Base-by-base conservation (phyloP, 2,113 vertebrate species). In the Peromyscus maniculatus region DNA sequence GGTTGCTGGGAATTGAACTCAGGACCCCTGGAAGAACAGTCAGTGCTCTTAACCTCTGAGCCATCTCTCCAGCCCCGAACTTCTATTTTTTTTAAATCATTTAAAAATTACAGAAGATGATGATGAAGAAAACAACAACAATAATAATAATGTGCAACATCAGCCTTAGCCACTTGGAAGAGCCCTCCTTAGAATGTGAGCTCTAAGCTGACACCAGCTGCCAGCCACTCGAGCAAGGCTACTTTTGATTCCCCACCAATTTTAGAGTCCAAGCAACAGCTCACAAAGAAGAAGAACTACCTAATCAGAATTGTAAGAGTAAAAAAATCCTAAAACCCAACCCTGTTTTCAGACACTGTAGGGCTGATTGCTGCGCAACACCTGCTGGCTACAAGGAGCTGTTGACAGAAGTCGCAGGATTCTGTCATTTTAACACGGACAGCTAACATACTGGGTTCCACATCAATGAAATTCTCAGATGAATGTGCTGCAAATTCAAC, bases 401-500 rank as follows among this genome's bases (percentile, higher is more conserved):
- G n/a, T 80, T 91, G 80, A 93, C 7, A 72, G 0, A 69, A 19
- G 26, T 16, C 86, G 28, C 21, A 64, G 22, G 71, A 66, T 64
- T 59, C 92, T 80, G 57, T 91, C 93, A 66, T 62, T 75, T 87
- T 69, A 36, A 15, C 49, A 91, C 59, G 19, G 55, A 91, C 28
- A 84, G 33, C 31, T 91, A 78, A 92, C 88, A 80, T 80, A 43
- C 84, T 57, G 59, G 69, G 0, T 91, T 72, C 78, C 84, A 67
- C 16, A 95, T 8, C 62, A 59, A 82, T 17, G 92, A 92, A 86
- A 64, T 74, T 71, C 43, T 93, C 84, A 36, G 88, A 90, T 49
- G 8, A 87, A 83, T 87, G 52, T 71, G 55, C 17, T 77, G 4
- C 31, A 72, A 94, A 92, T 71, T 22, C 93, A 93, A 83, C 39